Conservation (phyloP, 2,113 vertebrate species). For the Limnothrissa miodon region DNA sequence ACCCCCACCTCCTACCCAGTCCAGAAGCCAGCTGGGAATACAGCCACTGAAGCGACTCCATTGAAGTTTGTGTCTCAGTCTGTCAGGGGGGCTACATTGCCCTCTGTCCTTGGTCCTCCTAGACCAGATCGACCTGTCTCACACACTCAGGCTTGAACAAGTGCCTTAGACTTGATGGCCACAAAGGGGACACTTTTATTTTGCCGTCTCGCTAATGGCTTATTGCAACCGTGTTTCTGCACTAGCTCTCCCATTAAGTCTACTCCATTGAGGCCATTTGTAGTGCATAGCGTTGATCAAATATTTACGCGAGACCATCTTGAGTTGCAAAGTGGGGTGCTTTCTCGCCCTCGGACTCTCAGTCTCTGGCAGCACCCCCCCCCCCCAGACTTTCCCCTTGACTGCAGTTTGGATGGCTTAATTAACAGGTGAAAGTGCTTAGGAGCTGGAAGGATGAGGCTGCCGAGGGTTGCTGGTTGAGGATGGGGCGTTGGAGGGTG, state of each 20-base stretch:
- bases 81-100: conserved; percentile 7
- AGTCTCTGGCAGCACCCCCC: conserved; percentile 30
- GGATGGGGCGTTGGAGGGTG: not conserved
- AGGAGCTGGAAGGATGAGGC: conserved; percentile 57
- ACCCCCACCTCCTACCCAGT: conserved; percentile 22
- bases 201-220: conserved; percentile 53
- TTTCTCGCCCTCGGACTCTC: conserved; percentile 8
- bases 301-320: conserved; percentile 72
- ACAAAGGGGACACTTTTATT: not conserved
- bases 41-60: not conserved
- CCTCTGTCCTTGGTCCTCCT: not conserved
- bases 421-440: conserved; percentile 82
- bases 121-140: not conserved
- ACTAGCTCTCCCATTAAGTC: conserved; percentile 37
- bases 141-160: not conserved
- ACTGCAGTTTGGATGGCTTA: conserved; percentile 55
- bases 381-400: conserved; percentile 35
- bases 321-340: conserved; percentile 55
- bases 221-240: conserved; percentile 27
- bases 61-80: conserved; percentile 8
- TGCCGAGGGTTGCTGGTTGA: conserved; percentile 50
- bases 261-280: conserved; percentile 51
- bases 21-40: conserved; percentile 52
- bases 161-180: not conserved
- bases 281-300: conserved; percentile 60